phyloP scores from a whole-genome alignment of 2,888 invertebrate genomes.

The Papilio gigon region DNA sequence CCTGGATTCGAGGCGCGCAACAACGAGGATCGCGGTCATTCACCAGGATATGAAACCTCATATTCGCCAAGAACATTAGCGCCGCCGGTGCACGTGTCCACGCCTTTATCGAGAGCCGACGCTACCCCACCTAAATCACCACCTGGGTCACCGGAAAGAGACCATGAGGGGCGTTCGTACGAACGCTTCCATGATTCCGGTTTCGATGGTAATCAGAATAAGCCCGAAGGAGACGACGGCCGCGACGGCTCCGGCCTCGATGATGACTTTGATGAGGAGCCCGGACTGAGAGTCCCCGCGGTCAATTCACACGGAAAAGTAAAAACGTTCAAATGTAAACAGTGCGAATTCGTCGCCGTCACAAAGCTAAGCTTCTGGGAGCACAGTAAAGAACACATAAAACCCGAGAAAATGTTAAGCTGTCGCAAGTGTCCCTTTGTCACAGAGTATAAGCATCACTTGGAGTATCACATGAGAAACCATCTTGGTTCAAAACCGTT shows the following conservation, averaged over 20 bases:
- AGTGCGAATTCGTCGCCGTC: constrained; percentile 91
- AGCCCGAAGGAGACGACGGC: constrained; percentile 70
- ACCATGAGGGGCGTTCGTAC: constrained; percentile 64
- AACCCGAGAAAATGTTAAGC: constrained; percentile 93
- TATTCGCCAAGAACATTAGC: constrained; percentile 67
- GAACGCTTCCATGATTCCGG: constrained; percentile 80
- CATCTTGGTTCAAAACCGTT: constrained; percentile 98
- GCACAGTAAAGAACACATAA: constrained; percentile 95
- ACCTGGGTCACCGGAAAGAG: constrained; percentile 64
- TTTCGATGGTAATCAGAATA: constrained; percentile 64
- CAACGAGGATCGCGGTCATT: constrained; percentile 64
- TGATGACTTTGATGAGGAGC: constrained; percentile 81
- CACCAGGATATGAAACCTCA: constrained; percentile 64
- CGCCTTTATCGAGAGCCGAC: constrained; percentile 65
- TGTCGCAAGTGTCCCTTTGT: constrained; percentile 98
- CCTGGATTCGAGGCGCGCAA: constrained; percentile 78
- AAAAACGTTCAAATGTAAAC: constrained; percentile 96
- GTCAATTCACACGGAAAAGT: constrained; percentile 91
- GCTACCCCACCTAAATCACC: constrained; percentile 78
- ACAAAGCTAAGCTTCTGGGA: constrained; percentile 97
- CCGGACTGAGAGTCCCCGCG: constrained; percentile 83
- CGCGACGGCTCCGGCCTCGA: constrained; percentile 77
- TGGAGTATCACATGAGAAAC: constrained; percentile 98
- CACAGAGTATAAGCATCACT: constrained; percentile 99
- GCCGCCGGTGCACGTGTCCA: constrained; percentile 67